Percentiles rank a stretch among this genome's conserved stretches.
Conservation (phyloP, 2,797 vertebrate genomes). For the Triplophysa yarkandensis region DNA sequence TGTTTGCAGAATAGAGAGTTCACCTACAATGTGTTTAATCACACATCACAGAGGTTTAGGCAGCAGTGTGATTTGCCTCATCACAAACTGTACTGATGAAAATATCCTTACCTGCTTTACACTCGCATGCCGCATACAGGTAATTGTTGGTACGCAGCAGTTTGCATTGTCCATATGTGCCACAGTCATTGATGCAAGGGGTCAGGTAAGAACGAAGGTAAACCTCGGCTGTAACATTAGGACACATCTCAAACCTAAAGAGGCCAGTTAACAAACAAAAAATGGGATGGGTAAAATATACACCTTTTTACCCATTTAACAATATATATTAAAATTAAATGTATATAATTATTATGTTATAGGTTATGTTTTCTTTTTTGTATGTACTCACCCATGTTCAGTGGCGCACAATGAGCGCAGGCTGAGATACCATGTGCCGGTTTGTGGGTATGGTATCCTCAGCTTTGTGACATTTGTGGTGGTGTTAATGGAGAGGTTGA, state of each 20-base stretch:
- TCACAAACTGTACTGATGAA: not conserved
- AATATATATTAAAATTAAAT: too few species aligned
- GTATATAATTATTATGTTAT: too few species aligned
- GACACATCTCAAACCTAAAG: slow-evolving; percentile 84
- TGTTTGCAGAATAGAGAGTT: not conserved
- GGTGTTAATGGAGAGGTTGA: slow-evolving; percentile 85
- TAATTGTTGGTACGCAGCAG: slow-evolving; percentile 97
- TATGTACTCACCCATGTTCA: slow-evolving; percentile 80
- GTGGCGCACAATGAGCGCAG: slow-evolving; percentile 86
- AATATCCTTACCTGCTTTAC: slow-evolving; percentile 89
- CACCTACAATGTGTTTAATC: not conserved
- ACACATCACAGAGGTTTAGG: not conserved
- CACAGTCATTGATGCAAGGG: slow-evolving; percentile 95
- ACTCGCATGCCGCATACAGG: slow-evolving; percentile 96
- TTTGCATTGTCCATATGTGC: slow-evolving; percentile 96
- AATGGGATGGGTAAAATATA: too few species aligned
- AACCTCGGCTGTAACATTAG: slow-evolving; percentile 88
- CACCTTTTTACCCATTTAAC: too few species aligned
- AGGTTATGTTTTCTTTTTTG: not conserved
- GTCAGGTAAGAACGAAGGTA: slow-evolving; percentile 93
- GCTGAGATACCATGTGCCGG: slow-evolving; percentile 95
- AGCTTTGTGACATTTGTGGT: slow-evolving; percentile 85
- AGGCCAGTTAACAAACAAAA: not conserved
- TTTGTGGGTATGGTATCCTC: slow-evolving; percentile 94
- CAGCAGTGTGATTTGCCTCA: not conserved